These are phyloP conservation scores for Hyles lineata DNA, from an alignment of 2,888 invertebrate genomes.

Conservation along the genomic window DNA sequence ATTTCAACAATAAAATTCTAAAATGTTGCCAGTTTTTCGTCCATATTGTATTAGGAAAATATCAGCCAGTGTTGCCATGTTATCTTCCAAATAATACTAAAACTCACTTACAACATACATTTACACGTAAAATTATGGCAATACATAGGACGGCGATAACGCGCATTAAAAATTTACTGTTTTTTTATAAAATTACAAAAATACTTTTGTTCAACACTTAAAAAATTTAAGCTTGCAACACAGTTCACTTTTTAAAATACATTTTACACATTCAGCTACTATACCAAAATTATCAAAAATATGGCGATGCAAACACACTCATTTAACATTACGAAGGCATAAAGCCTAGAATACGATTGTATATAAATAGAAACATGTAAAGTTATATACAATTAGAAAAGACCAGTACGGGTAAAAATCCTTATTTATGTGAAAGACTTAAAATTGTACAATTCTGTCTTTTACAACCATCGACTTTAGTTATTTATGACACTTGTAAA, in stretches of 20 bases:
- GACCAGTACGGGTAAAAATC: too few species aligned
- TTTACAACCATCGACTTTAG: too few species aligned
- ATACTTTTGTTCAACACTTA: slow-evolving; percentile 8
- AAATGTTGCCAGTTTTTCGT: too few species aligned
- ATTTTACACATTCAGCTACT: neutral
- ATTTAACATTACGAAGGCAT: slow-evolving; percentile 2
- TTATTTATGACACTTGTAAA: too few species aligned
- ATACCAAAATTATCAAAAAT: slow-evolving; percentile 13
- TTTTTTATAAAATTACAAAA: slow-evolving; percentile 14
- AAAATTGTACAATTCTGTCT: too few species aligned
- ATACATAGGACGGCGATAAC: slow-evolving; percentile 33
- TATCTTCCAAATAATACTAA: neutral
- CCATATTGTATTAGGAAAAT: neutral
- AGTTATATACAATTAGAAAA: neutral
- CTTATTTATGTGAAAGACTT: too few species aligned
- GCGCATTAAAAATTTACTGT: slow-evolving; percentile 14
- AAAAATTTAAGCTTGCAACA: slow-evolving; percentile 9
- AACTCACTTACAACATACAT: slow-evolving; percentile 1
- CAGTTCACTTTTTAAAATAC: slow-evolving; percentile 5
- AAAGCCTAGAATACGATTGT: slow-evolving; percentile 2
- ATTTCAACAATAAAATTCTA: too few species aligned
- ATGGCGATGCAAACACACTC: neutral
- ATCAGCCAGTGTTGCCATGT: neutral
- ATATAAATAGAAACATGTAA: neutral
- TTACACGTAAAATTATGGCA: slow-evolving; percentile 28